These are phyloP conservation scores for Ischnus inquisitorius DNA, from an alignment of 2,888 invertebrate species.

Conservation along the genomic window DNA sequence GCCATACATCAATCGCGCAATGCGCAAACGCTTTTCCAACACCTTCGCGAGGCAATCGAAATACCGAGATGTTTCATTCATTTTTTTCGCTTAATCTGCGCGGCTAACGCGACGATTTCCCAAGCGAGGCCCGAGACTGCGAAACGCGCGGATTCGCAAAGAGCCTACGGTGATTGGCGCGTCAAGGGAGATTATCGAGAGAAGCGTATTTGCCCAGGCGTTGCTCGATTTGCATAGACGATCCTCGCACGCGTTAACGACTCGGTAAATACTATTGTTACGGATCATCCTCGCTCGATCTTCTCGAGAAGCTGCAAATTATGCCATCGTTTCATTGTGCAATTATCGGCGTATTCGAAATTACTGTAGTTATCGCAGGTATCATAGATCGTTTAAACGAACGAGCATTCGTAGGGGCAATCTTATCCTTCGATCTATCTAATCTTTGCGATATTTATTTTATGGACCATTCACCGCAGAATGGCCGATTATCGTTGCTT, in stretches of 20 bases:
- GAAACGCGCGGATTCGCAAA: too few species aligned
- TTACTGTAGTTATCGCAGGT: neutral
- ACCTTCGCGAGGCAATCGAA: neutral
- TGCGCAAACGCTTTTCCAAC: constrained; percentile 11
- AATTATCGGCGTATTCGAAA: neutral
- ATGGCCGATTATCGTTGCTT: neutral
- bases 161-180: neutral
- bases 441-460: neutral
- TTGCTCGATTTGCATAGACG: neutral
- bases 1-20: neutral
- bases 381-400: neutral
- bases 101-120: too few species aligned
- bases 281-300: too few species aligned
- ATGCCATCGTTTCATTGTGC: neutral
- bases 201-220: neutral
- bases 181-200: neutral
- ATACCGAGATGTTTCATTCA: neutral
- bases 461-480: neutral
- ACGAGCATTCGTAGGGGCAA: neutral
- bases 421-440: neutral
- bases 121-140: too few species aligned
- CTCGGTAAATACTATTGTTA: constrained; percentile 8
- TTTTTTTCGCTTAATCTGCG: too few species aligned
- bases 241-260: neutral
- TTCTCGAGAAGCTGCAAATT: neutral